Conservation (phyloP, 2,797 vertebrate species). For the Apodemus agrarius region DNA sequence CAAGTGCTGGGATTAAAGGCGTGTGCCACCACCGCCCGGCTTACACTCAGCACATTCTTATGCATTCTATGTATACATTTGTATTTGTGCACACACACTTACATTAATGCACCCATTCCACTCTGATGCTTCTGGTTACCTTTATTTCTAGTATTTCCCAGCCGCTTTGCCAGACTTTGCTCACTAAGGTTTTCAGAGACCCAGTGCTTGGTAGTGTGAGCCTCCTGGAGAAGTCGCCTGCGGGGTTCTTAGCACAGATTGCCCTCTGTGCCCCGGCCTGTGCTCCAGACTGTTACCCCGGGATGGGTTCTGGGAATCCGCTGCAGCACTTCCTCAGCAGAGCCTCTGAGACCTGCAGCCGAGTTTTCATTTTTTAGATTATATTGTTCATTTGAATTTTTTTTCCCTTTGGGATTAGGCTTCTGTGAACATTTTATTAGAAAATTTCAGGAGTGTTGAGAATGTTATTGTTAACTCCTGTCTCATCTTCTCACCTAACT, state of each 20-base stretch:
- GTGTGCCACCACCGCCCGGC: too few species aligned
- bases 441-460: neutral
- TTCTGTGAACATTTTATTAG: neutral
- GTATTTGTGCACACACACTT: neutral
- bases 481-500: neutral
- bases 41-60: neutral
- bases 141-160: neutral
- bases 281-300: neutral
- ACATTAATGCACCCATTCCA: neutral
- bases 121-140: neutral
- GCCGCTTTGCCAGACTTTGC: neutral
- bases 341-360: neutral
- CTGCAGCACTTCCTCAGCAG: neutral
- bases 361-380: neutral
- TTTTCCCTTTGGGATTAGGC: neutral
- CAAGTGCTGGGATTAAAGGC: too few species aligned
- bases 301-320: neutral
- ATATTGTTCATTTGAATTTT: neutral
- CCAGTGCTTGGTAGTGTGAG: neutral
- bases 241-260: neutral
- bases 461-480: neutral
- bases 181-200: neutral
- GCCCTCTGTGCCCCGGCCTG: neutral
- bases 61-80: neutral
- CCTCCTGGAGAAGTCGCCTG: neutral